Conservation (phyloP, 2,888 invertebrate genomes). For the Clepsis dumicolana region DNA sequence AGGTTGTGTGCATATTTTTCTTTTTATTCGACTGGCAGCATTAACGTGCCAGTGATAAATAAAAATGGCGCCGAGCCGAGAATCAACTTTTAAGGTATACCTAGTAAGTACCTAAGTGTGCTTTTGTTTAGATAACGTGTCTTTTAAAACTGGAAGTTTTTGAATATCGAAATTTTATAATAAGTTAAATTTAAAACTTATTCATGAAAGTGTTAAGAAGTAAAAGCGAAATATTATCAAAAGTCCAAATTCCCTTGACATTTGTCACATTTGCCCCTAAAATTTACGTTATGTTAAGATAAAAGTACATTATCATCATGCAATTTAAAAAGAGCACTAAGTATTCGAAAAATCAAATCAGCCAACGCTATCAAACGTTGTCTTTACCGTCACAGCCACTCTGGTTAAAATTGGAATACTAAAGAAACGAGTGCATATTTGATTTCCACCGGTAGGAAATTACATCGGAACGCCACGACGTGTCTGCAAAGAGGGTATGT, state of each 20-base stretch:
- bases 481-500: conserved; percentile 2
- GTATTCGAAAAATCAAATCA: not conserved
- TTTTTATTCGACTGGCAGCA: conserved; percentile 19
- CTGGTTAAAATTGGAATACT: conserved; percentile 5
- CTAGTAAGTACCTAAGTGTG: not conserved
- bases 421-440: conserved; percentile 36
- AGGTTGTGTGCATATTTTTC: conserved; percentile 19
- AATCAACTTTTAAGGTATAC: not conserved
- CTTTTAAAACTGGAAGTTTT: not conserved
- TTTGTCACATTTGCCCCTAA: too few species aligned
- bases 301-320: too few species aligned
- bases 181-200: too few species aligned
- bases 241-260: too few species aligned
- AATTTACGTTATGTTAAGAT: too few species aligned
- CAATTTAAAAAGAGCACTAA: too few species aligned
- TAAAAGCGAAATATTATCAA: not conserved
- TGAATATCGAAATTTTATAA: too few species aligned
- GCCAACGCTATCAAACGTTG: not conserved
- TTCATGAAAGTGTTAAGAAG: too few species aligned
- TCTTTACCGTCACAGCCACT: not conserved
- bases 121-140: not conserved
- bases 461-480: conserved; percentile 23
- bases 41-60: conserved; percentile 27
- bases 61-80: conserved; percentile 8
- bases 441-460: conserved; percentile 39